Percentiles rank a stretch among this genome's conserved stretches.
These are phyloP conservation scores for Panopea generosa DNA, from an alignment of 2,888 invertebrate species.

Conservation along the genomic window DNA sequence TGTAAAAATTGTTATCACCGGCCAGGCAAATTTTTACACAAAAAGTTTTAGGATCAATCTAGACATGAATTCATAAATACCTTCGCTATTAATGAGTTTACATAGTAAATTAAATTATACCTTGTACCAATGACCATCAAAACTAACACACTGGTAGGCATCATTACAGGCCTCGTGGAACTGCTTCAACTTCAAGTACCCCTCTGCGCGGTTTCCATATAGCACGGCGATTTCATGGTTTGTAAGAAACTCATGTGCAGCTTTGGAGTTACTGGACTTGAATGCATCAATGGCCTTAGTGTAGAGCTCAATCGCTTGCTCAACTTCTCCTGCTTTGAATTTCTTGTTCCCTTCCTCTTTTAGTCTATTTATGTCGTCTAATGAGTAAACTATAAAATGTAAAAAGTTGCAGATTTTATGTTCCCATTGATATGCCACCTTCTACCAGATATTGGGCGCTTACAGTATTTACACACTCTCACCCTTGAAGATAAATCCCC, in stretches of 20 bases:
- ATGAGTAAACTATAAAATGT: slow-evolving; percentile 27
- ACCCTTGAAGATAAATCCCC: no score
- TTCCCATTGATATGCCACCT: no score
- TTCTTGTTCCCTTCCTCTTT: slow-evolving; percentile 67
- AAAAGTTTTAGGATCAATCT: no score
- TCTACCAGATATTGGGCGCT: no score
- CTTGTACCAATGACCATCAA: slow-evolving; percentile 75
- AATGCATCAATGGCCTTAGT: slow-evolving; percentile 60
- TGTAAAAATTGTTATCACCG: no score
- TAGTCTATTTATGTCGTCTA: slow-evolving; percentile 36
- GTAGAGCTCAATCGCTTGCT: slow-evolving; percentile 59
- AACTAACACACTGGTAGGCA: slow-evolving; percentile 70
- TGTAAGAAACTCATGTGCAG: not conserved
- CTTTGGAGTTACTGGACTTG: slow-evolving; percentile 12
- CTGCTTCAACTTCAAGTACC: slow-evolving; percentile 58
- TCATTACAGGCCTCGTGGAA: slow-evolving; percentile 60
- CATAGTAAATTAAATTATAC: no score
- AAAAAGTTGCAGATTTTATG: not conserved
- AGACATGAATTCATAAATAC: no score
- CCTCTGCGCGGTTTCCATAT: slow-evolving; percentile 74
- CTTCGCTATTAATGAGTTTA: no score
- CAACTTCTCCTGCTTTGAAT: slow-evolving; percentile 53
- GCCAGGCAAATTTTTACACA: no score
- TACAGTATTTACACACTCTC: no score
- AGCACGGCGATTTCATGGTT: slow-evolving; percentile 65